Base-by-base conservation (phyloP, 2,113 vertebrate species). In the Alligator sinensis region DNA sequence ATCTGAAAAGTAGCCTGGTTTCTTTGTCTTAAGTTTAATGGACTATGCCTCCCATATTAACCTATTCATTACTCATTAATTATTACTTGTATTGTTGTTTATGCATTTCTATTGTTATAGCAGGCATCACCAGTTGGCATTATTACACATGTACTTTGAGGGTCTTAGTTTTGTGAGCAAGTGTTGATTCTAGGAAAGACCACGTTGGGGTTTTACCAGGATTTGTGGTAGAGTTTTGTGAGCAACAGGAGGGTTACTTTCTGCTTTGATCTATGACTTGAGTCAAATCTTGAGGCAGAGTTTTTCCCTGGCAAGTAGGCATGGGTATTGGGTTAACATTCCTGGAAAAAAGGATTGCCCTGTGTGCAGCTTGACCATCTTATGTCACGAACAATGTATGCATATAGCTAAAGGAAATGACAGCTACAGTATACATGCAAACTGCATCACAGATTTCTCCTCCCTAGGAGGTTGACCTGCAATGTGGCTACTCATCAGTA, bases 41-140 rank as follows among this genome's bases (percentile, higher is more conserved):
- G n/a, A 80, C 91, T 92, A 58, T 80, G 68, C 21, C 38, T 70
- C 30, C 72, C 38, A 92, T 63, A 94, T 64, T 83, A 58, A 54
- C 88, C 81, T 95, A 87, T 38, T 16, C 58, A 11, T 79, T n/a
- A 28, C 25, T 34, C 34, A 34, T 30, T 70, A 19, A 79, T 64
- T 88, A 89, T 79, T 82, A 95, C 92, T 96, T 89, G 86, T 19
- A 92, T 74, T 3, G 1, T 68, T 21, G 28, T 11, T 79, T 90
- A 76, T 80, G 68, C 47, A 86, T 86, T 90, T 92, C 87, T 76
- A 85, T 93, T 87, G 74, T 92, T 87, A 90, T 88, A 77, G 82
- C 63, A 91, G 82, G 77, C 88, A 91, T 89, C 80, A 64, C 76
- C 0, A 0, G 78, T 21, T n/a, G 63, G 38, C 77, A 61, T 60